These are phyloP conservation scores for Allolobophora icterica DNA, from an alignment of 2,888 invertebrate genomes.

Conservation along the genomic window DNA sequence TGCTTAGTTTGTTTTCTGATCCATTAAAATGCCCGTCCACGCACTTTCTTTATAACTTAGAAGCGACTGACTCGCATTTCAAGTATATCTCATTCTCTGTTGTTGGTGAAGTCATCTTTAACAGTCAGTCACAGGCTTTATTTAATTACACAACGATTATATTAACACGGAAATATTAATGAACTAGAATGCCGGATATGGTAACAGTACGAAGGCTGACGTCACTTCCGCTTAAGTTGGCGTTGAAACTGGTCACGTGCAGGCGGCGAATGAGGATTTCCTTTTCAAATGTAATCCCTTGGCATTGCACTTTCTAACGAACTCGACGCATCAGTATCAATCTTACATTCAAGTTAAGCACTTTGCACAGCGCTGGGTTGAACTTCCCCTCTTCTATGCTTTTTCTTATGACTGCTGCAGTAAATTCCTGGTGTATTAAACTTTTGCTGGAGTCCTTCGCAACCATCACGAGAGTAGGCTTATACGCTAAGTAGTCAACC, in stretches of 20 bases:
- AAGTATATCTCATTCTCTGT: neutral
- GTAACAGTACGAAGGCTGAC: neutral
- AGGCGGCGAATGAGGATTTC: neutral
- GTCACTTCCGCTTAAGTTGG: neutral
- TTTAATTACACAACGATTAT: neutral
- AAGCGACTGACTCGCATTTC: neutral
- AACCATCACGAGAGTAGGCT: too few species aligned
- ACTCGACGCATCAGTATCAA: too few species aligned
- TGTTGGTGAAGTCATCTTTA: neutral
- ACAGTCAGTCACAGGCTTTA: neutral
- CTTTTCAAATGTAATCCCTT: neutral
- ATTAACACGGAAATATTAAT: neutral
- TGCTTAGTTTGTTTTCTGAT: neutral
- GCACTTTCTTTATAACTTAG: neutral
- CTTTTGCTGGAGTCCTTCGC: too few species aligned
- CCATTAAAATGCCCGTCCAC: neutral
- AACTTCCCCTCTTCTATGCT: neutral
- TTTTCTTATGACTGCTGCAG: neutral
- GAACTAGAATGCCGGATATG: constrained; percentile 10
- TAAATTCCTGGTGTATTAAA: neutral
- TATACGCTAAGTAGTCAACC: neutral
- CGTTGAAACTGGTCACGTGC: neutral
- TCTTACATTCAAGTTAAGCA: too few species aligned
- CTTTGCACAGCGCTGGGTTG: neutral
- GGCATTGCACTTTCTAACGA: too few species aligned